Conservation (phyloP, 2,797 vertebrate genomes). For the Pantherophis vulpinus region DNA sequence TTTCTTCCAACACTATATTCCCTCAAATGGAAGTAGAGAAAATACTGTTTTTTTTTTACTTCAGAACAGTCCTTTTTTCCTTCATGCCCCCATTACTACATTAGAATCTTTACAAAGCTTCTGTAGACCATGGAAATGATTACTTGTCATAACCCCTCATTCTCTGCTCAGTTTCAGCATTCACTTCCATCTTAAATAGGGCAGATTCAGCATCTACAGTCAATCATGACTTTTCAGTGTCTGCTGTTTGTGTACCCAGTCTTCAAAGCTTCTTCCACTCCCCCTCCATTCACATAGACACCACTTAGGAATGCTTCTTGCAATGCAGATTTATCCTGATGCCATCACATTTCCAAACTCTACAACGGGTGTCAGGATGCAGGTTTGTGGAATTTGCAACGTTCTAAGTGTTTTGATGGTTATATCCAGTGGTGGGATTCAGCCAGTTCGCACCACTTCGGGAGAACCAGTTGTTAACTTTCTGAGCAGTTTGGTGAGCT, state of each 20-base stretch:
- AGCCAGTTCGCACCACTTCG: no score
- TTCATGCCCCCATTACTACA: neutral
- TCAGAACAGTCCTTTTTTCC: neutral
- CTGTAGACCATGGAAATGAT: neutral
- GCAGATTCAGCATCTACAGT: neutral
- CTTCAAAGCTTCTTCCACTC: neutral
- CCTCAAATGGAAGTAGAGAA: neutral
- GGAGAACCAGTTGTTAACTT: no score
- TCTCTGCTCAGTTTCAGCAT: neutral
- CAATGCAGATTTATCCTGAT: neutral
- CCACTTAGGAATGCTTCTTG: neutral
- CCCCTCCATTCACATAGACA: neutral
- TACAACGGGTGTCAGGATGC: neutral
- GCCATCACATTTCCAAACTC: neutral
- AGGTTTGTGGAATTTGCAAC: neutral
- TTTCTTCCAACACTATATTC: neutral
- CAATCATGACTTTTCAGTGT: neutral
- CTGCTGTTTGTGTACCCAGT: neutral
- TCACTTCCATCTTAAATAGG: neutral
- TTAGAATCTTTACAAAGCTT: neutral
- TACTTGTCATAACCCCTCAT: neutral
- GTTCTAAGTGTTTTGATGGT: neutral
- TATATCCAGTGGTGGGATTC: neutral
- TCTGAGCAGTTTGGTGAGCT: no score
- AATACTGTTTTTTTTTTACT: neutral